A percentile compares a stretch with the other conserved stretches of the same genome.
phyloP scores from a whole-genome alignment of 2,113 vertebrate genomes.

The Callopanchax toddi region DNA sequence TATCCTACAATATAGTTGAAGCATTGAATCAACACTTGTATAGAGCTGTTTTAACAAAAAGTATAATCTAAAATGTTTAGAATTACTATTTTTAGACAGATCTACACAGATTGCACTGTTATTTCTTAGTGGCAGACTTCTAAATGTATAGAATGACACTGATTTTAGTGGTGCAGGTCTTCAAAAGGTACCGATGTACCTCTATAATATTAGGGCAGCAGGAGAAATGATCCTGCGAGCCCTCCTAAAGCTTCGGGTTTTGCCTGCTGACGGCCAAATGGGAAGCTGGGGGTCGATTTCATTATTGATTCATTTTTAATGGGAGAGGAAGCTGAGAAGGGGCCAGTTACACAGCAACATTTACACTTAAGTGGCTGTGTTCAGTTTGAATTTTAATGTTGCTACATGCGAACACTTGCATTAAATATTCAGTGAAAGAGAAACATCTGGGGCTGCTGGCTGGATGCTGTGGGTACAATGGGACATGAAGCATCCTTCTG shows the following conservation, averaged over 20 bases:
- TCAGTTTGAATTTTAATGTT: slow-evolving; percentile 66
- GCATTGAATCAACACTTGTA: slow-evolving; percentile 3
- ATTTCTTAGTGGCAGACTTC: slow-evolving; percentile 26
- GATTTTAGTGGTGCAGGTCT: slow-evolving; percentile 26
- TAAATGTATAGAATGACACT: slow-evolving; percentile 26
- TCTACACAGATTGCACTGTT: no score
- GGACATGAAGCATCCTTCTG: slow-evolving; percentile 32
- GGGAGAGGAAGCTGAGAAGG: slow-evolving; percentile 56
- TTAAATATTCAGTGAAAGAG: slow-evolving; percentile 67
- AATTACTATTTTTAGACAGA: not conserved
- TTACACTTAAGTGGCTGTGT: slow-evolving; percentile 63
- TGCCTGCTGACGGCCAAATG: slow-evolving; percentile 42
- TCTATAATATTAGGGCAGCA: slow-evolving; percentile 41
- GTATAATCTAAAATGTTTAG: not conserved
- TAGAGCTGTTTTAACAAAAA: slow-evolving; percentile 9
- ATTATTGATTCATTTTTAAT: slow-evolving; percentile 78
- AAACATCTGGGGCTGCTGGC: slow-evolving; percentile 52
- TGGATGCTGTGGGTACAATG: slow-evolving; percentile 24
- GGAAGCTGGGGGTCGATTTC: slow-evolving; percentile 60
- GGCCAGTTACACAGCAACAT: slow-evolving; percentile 58
- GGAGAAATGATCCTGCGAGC: slow-evolving; percentile 30
- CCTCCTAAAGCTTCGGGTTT: slow-evolving; percentile 27
- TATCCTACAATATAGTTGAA: not conserved
- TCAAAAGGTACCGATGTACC: slow-evolving; percentile 35
- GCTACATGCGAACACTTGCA: slow-evolving; percentile 64